phyloP scores from a whole-genome alignment of 1,140 invertebrate species.

The Drosophila sechellia region DNA sequence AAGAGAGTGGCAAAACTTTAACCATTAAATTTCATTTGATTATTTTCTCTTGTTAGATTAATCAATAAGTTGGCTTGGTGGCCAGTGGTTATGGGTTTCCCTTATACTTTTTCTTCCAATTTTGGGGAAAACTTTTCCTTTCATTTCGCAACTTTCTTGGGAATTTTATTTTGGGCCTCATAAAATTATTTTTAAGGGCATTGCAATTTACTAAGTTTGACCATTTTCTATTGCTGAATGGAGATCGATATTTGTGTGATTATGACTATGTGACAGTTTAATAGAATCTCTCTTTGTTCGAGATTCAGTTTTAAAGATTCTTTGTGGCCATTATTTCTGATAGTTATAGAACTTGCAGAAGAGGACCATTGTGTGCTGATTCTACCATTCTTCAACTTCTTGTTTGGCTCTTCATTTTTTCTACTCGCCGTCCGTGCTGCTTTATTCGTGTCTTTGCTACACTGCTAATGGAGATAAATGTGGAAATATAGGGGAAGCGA shows the following conservation, averaged over 20 bases:
- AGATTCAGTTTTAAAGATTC: not conserved
- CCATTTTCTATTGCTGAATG: not conserved
- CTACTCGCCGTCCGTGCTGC: not conserved
- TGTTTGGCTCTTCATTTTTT: conserved; percentile 14
- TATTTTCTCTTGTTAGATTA: conserved; percentile 29
- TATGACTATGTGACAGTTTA: too few relatives aligned
- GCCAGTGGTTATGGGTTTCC: not conserved
- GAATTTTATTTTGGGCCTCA: not conserved
- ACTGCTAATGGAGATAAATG: conserved; percentile 42
- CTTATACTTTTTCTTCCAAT: not conserved
- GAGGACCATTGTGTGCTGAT: not conserved
- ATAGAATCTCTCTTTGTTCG: too few relatives aligned
- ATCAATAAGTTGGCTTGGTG: conserved; percentile 30
- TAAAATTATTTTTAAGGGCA: not conserved
- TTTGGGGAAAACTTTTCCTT: conserved; percentile 22
- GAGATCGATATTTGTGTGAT: not conserved
- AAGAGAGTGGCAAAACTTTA: conserved; percentile 24
- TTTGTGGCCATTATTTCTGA: not conserved
- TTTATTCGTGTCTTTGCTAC: conserved; percentile 31
- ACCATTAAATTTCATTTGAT: conserved; percentile 34
- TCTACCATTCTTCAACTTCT: conserved; percentile 12
- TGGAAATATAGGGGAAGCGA: conserved; percentile 13
- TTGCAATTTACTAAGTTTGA: not conserved
- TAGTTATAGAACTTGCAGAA: not conserved
- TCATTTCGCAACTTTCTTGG: conserved; percentile 4